phyloP scores from a whole-genome alignment of 92 coral and sea anemone species.

The Bergia sp. region DNA sequence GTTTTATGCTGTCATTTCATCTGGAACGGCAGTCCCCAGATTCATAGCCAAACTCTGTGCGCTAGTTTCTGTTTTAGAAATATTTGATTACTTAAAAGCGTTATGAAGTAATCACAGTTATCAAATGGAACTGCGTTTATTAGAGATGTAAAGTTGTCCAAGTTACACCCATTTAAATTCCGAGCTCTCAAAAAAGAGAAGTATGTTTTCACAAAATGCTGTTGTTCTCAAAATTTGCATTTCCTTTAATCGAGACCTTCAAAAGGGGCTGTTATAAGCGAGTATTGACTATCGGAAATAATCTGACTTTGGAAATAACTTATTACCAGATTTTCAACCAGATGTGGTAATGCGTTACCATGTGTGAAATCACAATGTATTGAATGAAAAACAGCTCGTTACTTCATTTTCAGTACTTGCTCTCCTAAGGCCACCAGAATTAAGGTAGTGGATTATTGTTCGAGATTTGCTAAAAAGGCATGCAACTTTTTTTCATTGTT shows the following conservation, averaged over 20 bases:
- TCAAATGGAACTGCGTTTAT: conserved; percentile 5
- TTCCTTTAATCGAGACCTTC: neutral
- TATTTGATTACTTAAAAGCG: neutral
- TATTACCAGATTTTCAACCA: neutral
- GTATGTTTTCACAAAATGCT: conserved; percentile 13
- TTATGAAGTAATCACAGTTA: conserved; percentile 15
- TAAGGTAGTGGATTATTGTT: no score
- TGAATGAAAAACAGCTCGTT: no score
- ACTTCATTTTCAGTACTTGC: no score
- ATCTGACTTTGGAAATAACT: neutral
- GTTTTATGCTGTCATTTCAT: no score
- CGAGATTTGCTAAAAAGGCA: no score
- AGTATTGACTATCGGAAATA: neutral
- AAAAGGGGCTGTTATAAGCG: neutral
- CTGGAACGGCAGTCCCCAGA: neutral
- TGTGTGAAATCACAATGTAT: no score
- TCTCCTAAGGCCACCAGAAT: no score
- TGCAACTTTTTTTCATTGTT: no score
- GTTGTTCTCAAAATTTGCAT: conserved; percentile 46
- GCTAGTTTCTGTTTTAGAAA: neutral
- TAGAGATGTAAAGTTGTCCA: neutral
- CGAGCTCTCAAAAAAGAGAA: neutral
- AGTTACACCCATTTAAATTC: neutral
- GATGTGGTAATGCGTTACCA: neutral
- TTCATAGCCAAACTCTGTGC: neutral